Evolutionary conservation across 2,888 invertebrate genomes (phyloP), one percentile per base, ranked within the genome.

Genomic region (Dryadula phaetusa): DNA sequence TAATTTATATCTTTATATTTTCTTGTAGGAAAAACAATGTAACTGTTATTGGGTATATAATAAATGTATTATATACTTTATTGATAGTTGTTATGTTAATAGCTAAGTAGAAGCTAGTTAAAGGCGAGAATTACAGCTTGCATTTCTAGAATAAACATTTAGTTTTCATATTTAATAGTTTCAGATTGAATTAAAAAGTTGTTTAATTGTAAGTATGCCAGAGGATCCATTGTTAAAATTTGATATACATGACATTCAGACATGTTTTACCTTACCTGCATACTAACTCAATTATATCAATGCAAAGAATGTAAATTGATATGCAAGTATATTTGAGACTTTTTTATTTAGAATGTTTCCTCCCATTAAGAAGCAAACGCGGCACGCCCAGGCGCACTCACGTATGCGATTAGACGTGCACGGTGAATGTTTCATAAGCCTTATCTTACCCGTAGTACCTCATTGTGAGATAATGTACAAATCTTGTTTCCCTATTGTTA

Each of bases 401-500:
- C 66, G 53, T 63, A 66, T 60, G 58, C 58, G 65, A 65, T 62
- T 47, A 49, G 62, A 54, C 62, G 49, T 61, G 68, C 56, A 64
- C 20, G 18, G 62, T 46, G 46, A 53, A 62, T 66, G 69, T 66
- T 63, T 63, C 60, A 62, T 60, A 63, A 66, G 44, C 37, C 47
- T 66, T 69, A 69, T 69, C 69, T 69, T 16, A 12, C 8, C 18
- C 2, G 22, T 40, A 56, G 40, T 69, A 63, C 62, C 53, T 42
- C 46, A 47, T 37, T 62, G 63, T 53, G 65, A 66, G 63, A 63
- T 69, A 66, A 66, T 53, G 66, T 44, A 63, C 65, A 58, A 63
- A 42, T 66, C 62, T 62, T 34, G 54, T 58, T 44, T 32, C 18
- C 44, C 42, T 44, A 44, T 44, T 60, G 44, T 42, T 60, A 32